Conservation (phyloP, 1,140 invertebrate genomes). For the Cydia splendana region DNA sequence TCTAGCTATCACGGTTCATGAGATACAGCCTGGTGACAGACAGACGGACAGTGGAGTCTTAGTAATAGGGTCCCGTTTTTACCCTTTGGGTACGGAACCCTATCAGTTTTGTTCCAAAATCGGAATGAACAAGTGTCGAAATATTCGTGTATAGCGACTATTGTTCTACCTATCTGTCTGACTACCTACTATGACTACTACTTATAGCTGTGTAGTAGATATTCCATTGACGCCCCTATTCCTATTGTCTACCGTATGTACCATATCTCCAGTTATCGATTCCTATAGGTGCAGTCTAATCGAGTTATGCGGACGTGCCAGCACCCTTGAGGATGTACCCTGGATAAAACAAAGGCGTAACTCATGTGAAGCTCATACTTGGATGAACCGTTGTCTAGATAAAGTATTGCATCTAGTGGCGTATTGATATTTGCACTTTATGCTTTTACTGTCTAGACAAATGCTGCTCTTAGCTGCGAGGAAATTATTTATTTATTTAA, state of each 20-base stretch:
- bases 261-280: conserved; percentile 24
- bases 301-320: conserved; percentile 30
- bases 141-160: background rate
- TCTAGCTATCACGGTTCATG: too few species aligned
- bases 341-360: background rate
- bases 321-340: background rate
- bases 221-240: background rate
- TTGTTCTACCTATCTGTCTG: background rate
- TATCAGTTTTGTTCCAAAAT: too few species aligned
- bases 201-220: background rate
- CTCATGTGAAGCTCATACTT: background rate
- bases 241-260: background rate
- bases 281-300: conserved; percentile 12
- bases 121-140: too few species aligned
- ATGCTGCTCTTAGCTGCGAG: background rate
- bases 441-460: conserved; percentile 23
- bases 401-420: conserved; percentile 6
- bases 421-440: conserved; percentile 17
- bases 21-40: too few species aligned
- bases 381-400: background rate
- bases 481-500: too few species aligned
- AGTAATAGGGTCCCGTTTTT: too few species aligned
- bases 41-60: too few species aligned
- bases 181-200: too few species aligned
- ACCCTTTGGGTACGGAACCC: too few species aligned